A percentile compares a stretch with the other conserved stretches of the same genome.
Evolutionary conservation across 2,113 vertebrate species (phyloP).

Genomic region (Muntiacus muntjak): DNA sequence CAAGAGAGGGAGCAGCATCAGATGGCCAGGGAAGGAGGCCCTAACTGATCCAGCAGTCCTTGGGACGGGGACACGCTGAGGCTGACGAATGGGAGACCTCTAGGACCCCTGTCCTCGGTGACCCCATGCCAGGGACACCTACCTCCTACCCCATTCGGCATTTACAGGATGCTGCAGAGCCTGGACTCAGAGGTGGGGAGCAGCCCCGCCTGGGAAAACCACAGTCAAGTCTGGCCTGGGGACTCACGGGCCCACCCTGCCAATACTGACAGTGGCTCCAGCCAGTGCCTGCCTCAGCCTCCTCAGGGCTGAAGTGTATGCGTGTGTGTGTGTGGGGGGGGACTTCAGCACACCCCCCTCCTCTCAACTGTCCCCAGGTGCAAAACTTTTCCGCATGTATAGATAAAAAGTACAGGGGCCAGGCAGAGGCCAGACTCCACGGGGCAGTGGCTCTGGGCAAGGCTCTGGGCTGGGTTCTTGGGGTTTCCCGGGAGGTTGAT

Average conservation of each 20-base stretch:
- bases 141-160: background rate
- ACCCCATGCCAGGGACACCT: background rate
- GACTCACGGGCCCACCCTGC: background rate
- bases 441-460: background rate
- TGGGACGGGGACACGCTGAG: background rate
- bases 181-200: background rate
- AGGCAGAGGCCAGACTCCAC: background rate
- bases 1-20: constrained; percentile 68
- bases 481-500: background rate
- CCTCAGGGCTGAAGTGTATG: background rate
- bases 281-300: background rate
- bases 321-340: rapidly evolving
- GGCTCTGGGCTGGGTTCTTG: background rate
- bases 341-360: background rate
- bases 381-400: background rate
- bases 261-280: background rate
- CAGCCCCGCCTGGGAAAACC: background rate
- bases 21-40: background rate
- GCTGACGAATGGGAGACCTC: background rate
- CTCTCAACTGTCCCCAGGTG: background rate
- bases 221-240: background rate
- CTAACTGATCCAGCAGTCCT: background rate
- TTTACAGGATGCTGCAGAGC: background rate
- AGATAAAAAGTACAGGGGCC: background rate
- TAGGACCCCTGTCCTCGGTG: background rate